Evolutionary conservation across 2,113 vertebrate genomes (phyloP).

Genomic region (mouse (Mus musculus)): DNA sequence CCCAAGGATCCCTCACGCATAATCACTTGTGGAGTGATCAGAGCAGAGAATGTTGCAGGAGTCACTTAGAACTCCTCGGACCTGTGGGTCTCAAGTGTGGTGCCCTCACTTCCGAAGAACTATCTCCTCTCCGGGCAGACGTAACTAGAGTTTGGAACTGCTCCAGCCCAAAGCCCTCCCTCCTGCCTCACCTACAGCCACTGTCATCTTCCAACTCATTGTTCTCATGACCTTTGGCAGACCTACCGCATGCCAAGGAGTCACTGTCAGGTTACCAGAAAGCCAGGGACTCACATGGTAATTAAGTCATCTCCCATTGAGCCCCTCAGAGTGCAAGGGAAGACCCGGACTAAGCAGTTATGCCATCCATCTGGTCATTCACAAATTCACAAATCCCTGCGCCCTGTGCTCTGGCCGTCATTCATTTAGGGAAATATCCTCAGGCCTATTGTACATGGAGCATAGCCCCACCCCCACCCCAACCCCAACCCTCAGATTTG

Average conservation of each 20-base stretch:
- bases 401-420: background rate
- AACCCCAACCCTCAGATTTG: background rate
- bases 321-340: background rate
- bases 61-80: conserved; percentile 6
- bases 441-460: background rate
- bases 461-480: background rate
- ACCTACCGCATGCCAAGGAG: background rate
- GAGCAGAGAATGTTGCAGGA: background rate
- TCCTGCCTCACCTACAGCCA: background rate
- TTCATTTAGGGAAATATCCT: background rate
- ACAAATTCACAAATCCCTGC: background rate
- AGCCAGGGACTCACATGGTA: background rate
- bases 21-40: background rate
- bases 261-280: background rate
- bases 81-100: background rate
- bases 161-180: conserved; percentile 7
- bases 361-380: background rate
- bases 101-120: conserved; percentile 46
- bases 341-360: background rate
- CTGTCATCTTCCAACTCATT: background rate
- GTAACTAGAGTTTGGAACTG: conserved; percentile 6
- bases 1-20: background rate
- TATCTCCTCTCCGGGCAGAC: background rate
- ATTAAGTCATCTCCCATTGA: background rate
- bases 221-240: fast-evolving